Conservation (phyloP, 1,140 invertebrate genomes). For the Sarcophaga bullata region DNA sequence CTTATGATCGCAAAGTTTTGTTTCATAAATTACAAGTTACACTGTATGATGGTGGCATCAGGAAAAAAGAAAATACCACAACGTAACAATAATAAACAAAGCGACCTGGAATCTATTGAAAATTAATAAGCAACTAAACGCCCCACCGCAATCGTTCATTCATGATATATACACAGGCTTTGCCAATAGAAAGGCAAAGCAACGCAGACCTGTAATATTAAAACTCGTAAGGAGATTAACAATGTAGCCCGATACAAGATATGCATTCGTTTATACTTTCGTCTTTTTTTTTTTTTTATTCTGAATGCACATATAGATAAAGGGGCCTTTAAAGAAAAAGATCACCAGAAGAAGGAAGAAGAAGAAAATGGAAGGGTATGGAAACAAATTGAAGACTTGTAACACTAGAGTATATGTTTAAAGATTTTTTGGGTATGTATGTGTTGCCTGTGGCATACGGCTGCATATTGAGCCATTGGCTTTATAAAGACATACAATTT, state of each 20-base stretch:
- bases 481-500: constrained; percentile 17
- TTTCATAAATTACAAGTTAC: neutral
- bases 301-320: too few species aligned
- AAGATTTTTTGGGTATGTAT: neutral
- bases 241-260: neutral
- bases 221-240: neutral
- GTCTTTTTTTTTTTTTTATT: too few species aligned
- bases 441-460: neutral
- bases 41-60: neutral
- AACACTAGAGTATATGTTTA: too few species aligned
- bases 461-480: neutral
- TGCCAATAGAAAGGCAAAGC: too few species aligned
- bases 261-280: neutral
- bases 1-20: neutral
- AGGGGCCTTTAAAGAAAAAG: neutral
- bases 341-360: neutral
- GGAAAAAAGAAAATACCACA: neutral
- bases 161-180: neutral
- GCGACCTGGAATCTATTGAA: neutral
- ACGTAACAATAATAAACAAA: neutral
- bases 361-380: neutral
- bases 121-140: constrained; percentile 21
- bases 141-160: neutral
- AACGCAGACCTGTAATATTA: neutral
- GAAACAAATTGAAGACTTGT: neutral